These are phyloP conservation scores for Meandrina meandrites DNA, from an alignment of 92 coral and sea anemone species.

Conservation along the genomic window DNA sequence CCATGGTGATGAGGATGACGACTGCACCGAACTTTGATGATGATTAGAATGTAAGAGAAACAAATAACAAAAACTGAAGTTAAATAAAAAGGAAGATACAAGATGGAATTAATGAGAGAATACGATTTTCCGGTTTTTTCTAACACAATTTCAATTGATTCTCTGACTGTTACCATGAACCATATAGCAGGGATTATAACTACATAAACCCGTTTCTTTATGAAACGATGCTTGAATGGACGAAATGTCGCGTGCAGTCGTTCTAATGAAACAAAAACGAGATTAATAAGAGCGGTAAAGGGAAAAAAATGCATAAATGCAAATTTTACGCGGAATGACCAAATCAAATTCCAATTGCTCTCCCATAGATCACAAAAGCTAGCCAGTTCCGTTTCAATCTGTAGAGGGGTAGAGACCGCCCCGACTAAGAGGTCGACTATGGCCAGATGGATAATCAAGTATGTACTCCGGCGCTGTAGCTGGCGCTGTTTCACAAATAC, in stretches of 20 bases:
- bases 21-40: not conserved
- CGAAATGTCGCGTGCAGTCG: too few relatives aligned
- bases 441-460: conserved; percentile 7
- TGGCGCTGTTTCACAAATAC: conserved; percentile 7
- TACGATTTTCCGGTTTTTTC: not conserved
- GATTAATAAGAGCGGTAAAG: not conserved
- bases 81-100: not conserved
- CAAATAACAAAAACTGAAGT: not conserved
- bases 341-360: too few relatives aligned
- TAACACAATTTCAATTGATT: not conserved
- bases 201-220: not conserved
- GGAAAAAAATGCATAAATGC: conserved; percentile 4
- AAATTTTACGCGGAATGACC: not conserved
- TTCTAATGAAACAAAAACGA: too few relatives aligned
- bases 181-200: not conserved
- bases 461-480: too few relatives aligned
- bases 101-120: not conserved
- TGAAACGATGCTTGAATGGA: too few relatives aligned
- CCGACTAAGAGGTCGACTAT: conserved; percentile 6
- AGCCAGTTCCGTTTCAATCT: not conserved
- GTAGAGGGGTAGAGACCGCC: conserved; percentile 1
- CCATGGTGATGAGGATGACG: too few relatives aligned
- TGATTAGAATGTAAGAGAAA: not conserved
- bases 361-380: not conserved
- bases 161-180: not conserved